These are phyloP conservation scores for Vulpes vulpes DNA, from an alignment of 2,113 vertebrate genomes.

Conservation along the genomic window DNA sequence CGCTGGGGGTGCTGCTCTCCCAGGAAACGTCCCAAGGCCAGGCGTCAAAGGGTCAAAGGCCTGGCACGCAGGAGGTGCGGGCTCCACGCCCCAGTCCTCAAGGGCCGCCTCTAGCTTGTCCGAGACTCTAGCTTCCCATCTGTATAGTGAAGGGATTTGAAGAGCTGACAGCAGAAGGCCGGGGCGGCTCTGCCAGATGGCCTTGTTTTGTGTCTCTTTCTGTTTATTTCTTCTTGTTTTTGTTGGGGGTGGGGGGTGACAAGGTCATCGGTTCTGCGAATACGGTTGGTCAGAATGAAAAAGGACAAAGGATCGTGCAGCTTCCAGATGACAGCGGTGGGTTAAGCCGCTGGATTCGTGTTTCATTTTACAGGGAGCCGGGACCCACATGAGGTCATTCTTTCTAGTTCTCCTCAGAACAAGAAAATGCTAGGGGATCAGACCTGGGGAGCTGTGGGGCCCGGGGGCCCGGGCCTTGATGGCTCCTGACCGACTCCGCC, in stretches of 20 bases:
- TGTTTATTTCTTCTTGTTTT: not conserved
- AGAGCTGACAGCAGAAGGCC: not conserved
- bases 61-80: not conserved
- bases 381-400: too few species aligned
- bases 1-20: not conserved
- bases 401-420: not conserved
- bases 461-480: rapidly evolving
- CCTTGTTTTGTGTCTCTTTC: not conserved
- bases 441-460: not conserved
- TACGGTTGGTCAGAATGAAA: not conserved
- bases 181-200: not conserved
- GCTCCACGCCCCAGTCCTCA: not conserved
- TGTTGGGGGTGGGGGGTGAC: not conserved
- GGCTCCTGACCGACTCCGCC: not conserved
- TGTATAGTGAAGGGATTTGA: not conserved
- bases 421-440: not conserved
- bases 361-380: not conserved
- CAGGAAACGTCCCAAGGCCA: not conserved
- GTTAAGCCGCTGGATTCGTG: not conserved
- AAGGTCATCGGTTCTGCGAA: not conserved
- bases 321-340: not conserved
- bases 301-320: not conserved
- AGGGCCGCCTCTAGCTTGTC: not conserved
- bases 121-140: not conserved
- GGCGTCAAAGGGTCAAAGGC: not conserved